Conservation (phyloP, 2,888 invertebrate genomes). For the Geotrupes spiniger region DNA sequence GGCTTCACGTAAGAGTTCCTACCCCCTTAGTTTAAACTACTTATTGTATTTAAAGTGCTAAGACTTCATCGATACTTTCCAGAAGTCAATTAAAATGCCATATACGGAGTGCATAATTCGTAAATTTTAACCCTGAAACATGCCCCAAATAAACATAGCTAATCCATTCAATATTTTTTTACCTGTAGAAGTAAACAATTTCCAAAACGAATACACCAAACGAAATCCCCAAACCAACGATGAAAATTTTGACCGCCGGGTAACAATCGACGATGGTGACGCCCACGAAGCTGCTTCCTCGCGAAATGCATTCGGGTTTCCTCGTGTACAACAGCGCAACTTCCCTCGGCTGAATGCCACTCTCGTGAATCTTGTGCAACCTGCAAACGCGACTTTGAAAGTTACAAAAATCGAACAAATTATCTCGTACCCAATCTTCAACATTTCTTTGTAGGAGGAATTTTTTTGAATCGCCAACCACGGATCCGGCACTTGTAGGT, state of each 20-base stretch:
- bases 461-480: conserved; percentile 63
- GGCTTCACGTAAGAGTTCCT: too few species aligned
- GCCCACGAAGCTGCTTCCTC: conserved; percentile 59
- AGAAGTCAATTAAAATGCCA: too few species aligned
- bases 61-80: too few species aligned
- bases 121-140: too few species aligned
- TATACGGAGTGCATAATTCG: too few species aligned
- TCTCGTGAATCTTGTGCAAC: conserved; percentile 57
- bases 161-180: too few species aligned
- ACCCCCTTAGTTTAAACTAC: too few species aligned
- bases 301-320: conserved; percentile 58
- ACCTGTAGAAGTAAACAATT: conserved; percentile 24
- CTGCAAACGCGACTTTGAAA: conserved; percentile 43
- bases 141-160: too few species aligned
- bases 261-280: conserved; percentile 59
- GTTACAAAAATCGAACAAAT: conserved; percentile 7
- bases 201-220: conserved; percentile 38
- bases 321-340: conserved; percentile 57
- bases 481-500: conserved; percentile 61
- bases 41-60: too few species aligned
- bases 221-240: conserved; percentile 37
- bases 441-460: conserved; percentile 60
- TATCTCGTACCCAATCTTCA: conserved; percentile 58
- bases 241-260: conserved; percentile 47
- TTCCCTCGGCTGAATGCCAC: conserved; percentile 58